These are phyloP conservation scores for Hippocampus comes DNA, from an alignment of 2,113 vertebrate genomes.

Conservation along the genomic window DNA sequence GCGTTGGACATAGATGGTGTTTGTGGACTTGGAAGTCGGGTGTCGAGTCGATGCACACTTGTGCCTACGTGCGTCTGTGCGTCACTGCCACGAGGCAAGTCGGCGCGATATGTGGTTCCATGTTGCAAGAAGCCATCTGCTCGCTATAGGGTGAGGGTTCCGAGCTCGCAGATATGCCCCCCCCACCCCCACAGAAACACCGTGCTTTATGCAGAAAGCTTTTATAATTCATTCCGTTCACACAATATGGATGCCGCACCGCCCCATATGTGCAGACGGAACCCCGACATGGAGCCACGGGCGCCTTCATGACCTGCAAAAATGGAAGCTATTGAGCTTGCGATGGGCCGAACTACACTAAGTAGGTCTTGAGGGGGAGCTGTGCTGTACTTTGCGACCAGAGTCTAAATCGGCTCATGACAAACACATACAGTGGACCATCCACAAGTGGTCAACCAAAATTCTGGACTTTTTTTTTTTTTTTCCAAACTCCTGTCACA, in stretches of 20 bases:
- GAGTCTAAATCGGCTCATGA: too few species aligned
- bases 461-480: background rate
- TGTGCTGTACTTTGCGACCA: slow-evolving; percentile 37
- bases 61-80: background rate
- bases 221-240: slow-evolving; percentile 69
- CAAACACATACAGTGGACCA: background rate
- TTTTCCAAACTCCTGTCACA: too few species aligned
- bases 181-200: slow-evolving; percentile 41
- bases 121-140: background rate
- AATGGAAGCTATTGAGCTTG: slow-evolving; percentile 21
- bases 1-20: background rate
- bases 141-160: background rate
- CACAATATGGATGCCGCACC: slow-evolving; percentile 60
- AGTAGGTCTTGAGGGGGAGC: slow-evolving; percentile 32
- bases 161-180: slow-evolving; percentile 34
- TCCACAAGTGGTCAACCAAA: background rate
- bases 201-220: slow-evolving; percentile 58
- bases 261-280: slow-evolving; percentile 55
- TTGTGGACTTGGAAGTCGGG: background rate
- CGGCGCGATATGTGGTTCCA: background rate
- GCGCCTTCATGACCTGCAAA: slow-evolving; percentile 34
- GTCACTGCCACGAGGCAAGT: background rate
- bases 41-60: background rate
- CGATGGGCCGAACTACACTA: slow-evolving; percentile 44
- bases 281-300: slow-evolving; percentile 40